Conservation (phyloP, 2,113 vertebrate species). For the Chionis minor region DNA sequence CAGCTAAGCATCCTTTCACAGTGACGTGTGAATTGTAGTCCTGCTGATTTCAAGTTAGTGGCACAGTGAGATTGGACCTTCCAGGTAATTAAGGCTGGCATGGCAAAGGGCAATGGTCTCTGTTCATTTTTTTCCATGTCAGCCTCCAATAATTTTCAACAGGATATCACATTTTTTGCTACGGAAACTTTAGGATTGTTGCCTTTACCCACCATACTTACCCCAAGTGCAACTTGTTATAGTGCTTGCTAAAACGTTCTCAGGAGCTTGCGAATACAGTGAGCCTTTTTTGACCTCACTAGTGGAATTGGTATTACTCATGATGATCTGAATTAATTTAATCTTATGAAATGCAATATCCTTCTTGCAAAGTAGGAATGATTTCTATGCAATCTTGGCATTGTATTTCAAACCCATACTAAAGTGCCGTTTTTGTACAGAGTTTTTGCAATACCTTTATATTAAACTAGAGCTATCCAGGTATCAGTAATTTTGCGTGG, state of each 20-base stretch:
- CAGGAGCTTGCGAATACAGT: conserved; percentile 8
- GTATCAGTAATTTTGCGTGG: neutral
- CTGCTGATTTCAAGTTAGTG: neutral
- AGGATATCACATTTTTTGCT: neutral
- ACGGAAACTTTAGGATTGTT: neutral
- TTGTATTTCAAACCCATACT: conserved; percentile 1
- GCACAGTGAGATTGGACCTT: neutral
- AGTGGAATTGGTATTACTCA: neutral
- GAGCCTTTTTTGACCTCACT: neutral
- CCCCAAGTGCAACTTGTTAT: neutral
- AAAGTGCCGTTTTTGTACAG: neutral
- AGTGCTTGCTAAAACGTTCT: conserved; percentile 9
- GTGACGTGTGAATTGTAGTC: neutral
- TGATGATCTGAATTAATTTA: conserved; percentile 32
- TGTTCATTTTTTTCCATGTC: neutral
- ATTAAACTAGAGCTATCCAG: neutral
- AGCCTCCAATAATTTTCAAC: neutral
- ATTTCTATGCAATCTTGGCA: neutral
- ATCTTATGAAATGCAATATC: neutral
- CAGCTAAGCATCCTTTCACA: neutral
- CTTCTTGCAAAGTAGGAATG: neutral
- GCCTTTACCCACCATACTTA: neutral
- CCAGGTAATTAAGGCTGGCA: neutral
- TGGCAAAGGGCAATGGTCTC: neutral
- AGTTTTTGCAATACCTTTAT: neutral